A percentile compares a stretch with the other conserved stretches of the same genome.
Evolutionary conservation across 2,113 vertebrate species (phyloP).

Genomic region (Eulacestoma nigropectus): DNA sequence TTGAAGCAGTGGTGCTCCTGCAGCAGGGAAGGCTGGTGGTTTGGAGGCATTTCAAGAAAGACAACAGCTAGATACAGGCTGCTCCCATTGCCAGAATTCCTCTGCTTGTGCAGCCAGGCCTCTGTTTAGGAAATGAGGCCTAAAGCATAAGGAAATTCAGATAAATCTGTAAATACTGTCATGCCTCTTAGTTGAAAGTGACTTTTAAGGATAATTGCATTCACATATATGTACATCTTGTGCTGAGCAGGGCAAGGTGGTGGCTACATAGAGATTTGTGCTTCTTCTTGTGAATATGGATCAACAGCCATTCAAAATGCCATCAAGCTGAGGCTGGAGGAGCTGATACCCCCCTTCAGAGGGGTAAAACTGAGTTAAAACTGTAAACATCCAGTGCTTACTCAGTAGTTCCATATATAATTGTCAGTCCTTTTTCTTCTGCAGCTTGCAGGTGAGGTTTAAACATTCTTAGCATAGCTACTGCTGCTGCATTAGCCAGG

Average conservation of each 20-base stretch:
- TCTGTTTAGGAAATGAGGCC: background rate
- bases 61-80: background rate
- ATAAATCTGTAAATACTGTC: background rate
- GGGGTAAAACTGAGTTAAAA: background rate
- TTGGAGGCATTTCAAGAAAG: background rate
- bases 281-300: background rate
- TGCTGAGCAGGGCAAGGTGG: background rate
- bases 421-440: background rate
- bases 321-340: background rate
- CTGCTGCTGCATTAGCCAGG: background rate
- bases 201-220: background rate
- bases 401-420: background rate
- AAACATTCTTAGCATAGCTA: background rate
- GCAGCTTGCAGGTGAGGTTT: background rate
- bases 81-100: background rate
- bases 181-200: background rate
- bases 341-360: background rate
- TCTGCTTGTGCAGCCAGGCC: background rate
- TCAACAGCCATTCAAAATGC: background rate
- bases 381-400: background rate
- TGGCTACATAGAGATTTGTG: background rate
- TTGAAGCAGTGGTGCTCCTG: background rate
- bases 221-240: background rate
- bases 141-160: background rate
- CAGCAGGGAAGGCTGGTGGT: background rate